phyloP scores from a whole-genome alignment of 1,140 invertebrate species.

The Mya arenaria region DNA sequence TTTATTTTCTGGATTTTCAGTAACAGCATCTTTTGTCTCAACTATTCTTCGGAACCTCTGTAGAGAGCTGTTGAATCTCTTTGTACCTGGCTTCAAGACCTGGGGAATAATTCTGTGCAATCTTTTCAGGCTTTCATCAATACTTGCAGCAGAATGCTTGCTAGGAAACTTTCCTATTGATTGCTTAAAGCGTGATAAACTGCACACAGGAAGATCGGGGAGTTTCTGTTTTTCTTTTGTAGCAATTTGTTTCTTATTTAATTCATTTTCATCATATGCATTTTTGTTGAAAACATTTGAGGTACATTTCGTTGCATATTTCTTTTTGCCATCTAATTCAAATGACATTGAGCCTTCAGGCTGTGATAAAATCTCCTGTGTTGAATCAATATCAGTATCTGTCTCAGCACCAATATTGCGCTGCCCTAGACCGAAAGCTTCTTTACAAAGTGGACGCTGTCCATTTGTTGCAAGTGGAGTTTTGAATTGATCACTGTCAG shows the following conservation, averaged over 20 bases:
- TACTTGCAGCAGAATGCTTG: not conserved
- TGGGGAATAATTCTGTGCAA: slow-evolving; percentile 11
- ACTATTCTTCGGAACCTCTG: slow-evolving; percentile 42
- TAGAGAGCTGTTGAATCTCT: slow-evolving; percentile 13
- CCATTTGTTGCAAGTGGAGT: no score
- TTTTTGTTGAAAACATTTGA: no score
- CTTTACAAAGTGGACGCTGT: not conserved
- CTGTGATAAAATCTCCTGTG: not conserved
- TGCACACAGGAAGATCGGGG: not conserved
- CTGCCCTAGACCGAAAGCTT: not conserved
- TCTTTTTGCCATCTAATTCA: no score
- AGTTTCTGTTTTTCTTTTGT: no score
- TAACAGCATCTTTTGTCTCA: not conserved
- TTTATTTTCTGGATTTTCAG: no score
- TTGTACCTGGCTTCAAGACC: not conserved
- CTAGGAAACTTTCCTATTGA: slow-evolving; percentile 25
- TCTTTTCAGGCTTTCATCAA: slow-evolving; percentile 37
- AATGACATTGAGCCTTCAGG: no score
- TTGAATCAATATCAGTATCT: slow-evolving; percentile 21
- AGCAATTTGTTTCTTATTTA: no score
- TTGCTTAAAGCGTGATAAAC: slow-evolving; percentile 22
- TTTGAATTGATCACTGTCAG: no score
- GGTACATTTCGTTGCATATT: no score
- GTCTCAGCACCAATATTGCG: not conserved
- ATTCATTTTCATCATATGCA: no score